These are phyloP conservation scores for Ciconia stormi DNA, from an alignment of 2,113 vertebrate species.

Conservation along the genomic window DNA sequence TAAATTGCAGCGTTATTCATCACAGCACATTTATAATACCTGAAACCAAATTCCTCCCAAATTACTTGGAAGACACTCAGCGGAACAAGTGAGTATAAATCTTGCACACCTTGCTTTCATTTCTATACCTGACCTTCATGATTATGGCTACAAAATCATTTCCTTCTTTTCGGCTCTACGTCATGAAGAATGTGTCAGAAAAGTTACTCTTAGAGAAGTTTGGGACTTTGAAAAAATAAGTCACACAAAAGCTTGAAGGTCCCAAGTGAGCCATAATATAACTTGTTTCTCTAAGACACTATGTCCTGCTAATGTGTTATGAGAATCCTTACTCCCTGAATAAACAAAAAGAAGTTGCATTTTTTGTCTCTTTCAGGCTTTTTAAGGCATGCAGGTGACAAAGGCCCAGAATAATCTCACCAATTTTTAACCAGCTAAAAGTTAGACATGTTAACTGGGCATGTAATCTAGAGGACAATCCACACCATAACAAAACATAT, in stretches of 20 bases:
- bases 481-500: background rate
- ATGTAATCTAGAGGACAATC: background rate
- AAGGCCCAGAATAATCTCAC: background rate
- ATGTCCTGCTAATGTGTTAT: background rate
- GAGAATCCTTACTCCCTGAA: background rate
- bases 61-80: background rate
- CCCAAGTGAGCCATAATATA: background rate
- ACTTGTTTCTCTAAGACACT: background rate
- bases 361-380: background rate
- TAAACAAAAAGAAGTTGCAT: background rate
- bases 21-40: background rate
- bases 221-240: background rate
- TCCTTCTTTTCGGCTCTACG: background rate
- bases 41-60: background rate
- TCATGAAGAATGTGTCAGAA: background rate
- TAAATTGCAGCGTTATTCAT: background rate
- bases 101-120: background rate
- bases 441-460: background rate
- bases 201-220: background rate
- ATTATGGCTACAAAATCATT: background rate
- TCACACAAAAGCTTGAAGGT: background rate
- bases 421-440: background rate
- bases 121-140: background rate
- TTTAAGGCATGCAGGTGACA: background rate
- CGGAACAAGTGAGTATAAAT: background rate